These are phyloP conservation scores for Paedocypris micromegethes DNA, from an alignment of 2,797 vertebrate species.

Conservation along the genomic window DNA sequence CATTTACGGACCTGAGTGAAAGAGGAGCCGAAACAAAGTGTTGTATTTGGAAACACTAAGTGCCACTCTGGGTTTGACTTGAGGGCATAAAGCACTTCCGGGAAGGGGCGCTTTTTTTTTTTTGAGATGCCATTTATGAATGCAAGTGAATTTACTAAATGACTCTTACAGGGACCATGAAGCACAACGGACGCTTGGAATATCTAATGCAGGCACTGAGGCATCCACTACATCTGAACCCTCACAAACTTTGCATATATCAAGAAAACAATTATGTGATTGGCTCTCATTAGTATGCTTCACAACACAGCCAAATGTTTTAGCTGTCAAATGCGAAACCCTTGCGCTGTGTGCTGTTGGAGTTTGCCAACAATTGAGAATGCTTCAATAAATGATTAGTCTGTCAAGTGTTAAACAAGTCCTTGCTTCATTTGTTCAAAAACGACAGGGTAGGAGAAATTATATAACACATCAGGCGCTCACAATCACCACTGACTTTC, in stretches of 20 bases:
- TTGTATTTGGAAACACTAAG: slow-evolving; percentile 32
- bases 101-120: slow-evolving; percentile 26
- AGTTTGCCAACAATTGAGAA: slow-evolving; percentile 16
- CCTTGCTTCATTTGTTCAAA: slow-evolving; percentile 14
- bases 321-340: slow-evolving; percentile 16
- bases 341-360: not conserved
- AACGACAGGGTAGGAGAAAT: slow-evolving; percentile 14
- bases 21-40: slow-evolving; percentile 12
- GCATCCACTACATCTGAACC: slow-evolving; percentile 34
- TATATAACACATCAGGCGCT: not conserved
- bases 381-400: slow-evolving; percentile 15
- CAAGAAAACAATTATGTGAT: slow-evolving; percentile 43
- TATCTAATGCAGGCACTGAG: slow-evolving; percentile 20
- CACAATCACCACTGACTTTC: not conserved
- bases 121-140: slow-evolving; percentile 38
- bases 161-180: slow-evolving; percentile 25
- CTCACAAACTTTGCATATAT: slow-evolving; percentile 34
- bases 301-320: slow-evolving; percentile 28
- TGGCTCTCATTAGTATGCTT: slow-evolving; percentile 39
- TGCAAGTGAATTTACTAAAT: slow-evolving; percentile 28
- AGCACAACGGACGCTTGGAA: slow-evolving; percentile 16
- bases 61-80: slow-evolving; percentile 28
- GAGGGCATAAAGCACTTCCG: slow-evolving; percentile 12
- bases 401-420: slow-evolving; percentile 20
- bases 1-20: slow-evolving; percentile 8